Base-by-base conservation (phyloP, 2,113 vertebrate genomes). In the Emydura subglobosa region DNA sequence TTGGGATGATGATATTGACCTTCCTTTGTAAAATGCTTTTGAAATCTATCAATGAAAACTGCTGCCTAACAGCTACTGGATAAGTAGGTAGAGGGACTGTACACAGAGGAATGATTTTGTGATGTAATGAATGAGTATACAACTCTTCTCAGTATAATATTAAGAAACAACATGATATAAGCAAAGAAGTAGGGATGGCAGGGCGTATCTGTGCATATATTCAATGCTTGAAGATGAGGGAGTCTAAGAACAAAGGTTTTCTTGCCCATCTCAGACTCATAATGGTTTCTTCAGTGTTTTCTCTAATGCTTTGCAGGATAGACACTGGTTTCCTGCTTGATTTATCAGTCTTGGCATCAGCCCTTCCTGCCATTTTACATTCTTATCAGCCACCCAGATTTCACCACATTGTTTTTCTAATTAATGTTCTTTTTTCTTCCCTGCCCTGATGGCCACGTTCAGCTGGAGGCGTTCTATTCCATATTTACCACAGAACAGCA, bases 401-500 rank as follows among this genome's bases (percentile, higher is more conserved):
- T 87, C 54, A 94, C 91, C 78, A 53, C 93, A 61, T 91, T 93
- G 83, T 95, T 97, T 97, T 98, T 96, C 86, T 98, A 96, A 98
- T 86, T 90, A 81, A 80, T 1, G 5, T 97, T 90, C 86, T 96
- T 95, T 92, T 97, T 82, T 94, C 53, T 97, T 54, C 86, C 87
- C 47, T 81, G 31, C 85, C 90, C 50, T 92, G 91, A 79, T 97
- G 94, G 57, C 81, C 83, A 8, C 1, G 1, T 93, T 86, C 98
- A 99, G 99, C 98, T 99, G 96, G 99, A 99, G 94, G 99, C 99
- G 0, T 99, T 99, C 97, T 99, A 99, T 97, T 99, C 99, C 50
- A 99, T 99, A 98, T 99, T 99, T 97, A 99, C 99, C 96, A 99
- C 99, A 1, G 99, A 99, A 95, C 99, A 99, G 97, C 99, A 99